Conservation (phyloP, 2,113 vertebrate species). For the Grammomys surdaster region DNA sequence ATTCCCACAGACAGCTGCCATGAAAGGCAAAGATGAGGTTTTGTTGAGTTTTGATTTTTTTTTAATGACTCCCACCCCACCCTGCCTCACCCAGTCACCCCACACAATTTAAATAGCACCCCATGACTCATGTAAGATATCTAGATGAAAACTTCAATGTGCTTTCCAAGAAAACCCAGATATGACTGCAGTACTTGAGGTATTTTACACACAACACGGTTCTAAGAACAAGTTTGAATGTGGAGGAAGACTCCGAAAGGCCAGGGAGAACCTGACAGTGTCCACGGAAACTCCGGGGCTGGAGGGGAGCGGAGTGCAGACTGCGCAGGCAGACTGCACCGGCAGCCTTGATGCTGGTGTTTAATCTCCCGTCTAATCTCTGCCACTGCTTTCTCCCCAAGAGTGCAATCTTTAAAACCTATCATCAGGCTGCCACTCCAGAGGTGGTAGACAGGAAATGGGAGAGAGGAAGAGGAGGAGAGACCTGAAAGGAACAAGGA, state of each 20-base stretch:
- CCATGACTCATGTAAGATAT: neutral
- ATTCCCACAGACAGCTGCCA: neutral
- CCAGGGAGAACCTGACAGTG: neutral
- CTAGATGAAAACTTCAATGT: neutral
- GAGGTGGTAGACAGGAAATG: neutral
- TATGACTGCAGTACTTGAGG: neutral
- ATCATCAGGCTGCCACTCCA: neutral
- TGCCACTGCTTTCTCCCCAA: neutral
- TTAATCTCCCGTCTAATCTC: neutral
- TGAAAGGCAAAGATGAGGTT: constrained; percentile 11
- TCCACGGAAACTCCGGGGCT: neutral
- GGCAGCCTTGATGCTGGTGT: neutral
- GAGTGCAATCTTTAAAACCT: neutral
- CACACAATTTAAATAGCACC: constrained; percentile 19
- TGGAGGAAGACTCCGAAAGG: neutral
- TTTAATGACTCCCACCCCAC: neutral
- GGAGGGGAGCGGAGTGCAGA: neutral
- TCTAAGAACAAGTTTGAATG: neutral
- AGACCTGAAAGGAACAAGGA: neutral
- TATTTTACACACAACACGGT: neutral
- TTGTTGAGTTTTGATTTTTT: neutral
- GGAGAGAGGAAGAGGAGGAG: neutral
- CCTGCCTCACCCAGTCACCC: neutral
- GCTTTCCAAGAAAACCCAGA: constrained; percentile 39
- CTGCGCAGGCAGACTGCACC: too few species aligned